Base-by-base conservation (phyloP, 1,140 invertebrate species). In the Adoxophyes honmai region DNA sequence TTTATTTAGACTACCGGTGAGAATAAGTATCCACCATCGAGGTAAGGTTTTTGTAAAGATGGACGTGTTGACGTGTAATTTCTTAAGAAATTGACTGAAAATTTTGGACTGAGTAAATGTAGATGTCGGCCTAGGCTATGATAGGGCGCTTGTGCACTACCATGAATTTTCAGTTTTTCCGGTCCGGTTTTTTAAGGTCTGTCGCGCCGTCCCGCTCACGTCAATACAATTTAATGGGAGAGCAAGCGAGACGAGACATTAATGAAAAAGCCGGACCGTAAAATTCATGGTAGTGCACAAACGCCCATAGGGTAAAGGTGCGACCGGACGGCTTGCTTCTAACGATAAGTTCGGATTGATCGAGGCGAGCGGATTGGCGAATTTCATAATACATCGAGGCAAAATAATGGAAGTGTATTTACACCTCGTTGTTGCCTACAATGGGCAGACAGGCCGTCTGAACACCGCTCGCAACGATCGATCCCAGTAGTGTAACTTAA, bases 31-130 rank as follows among this genome's bases (percentile, higher is more conserved):
- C 16, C 18, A 44, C n/a, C 39, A 44, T 10, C 16, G 8, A 18
- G n/a, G 15, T 44, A 18, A 28, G 39, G 39, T 44, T 18, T 75
- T 78, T 82, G 82, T 88, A 86, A 86, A 88, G 75, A 76, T 59
- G 67, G 63, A 66, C 72, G 73, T 74, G 75, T 72, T 66, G 75
- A 66, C 71, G 76, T 78, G 78, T 88, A 85, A 83, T 85, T 86
- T 88, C 82, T 71, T 85, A 87, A 82, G 82, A 82, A 80, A 85
- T 79, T 83, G 85, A 88, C 85, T 88, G 83, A 88, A 78, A 84
- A 75, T 53, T 48, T 79, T 84, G 85, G 85, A 88, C 83, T 88
- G 85, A 88, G 79, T 88, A 88, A 83, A 71, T 78, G 81, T 78
- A 69, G 80, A 81, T 79, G 77, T 84, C 69, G 75, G 80, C 74